Percentiles rank a stretch among this genome's conserved stretches.
phyloP scores from a whole-genome alignment of 37 sponge, comb jelly and placozoan genomes.

The Corticium candelabrum region DNA sequence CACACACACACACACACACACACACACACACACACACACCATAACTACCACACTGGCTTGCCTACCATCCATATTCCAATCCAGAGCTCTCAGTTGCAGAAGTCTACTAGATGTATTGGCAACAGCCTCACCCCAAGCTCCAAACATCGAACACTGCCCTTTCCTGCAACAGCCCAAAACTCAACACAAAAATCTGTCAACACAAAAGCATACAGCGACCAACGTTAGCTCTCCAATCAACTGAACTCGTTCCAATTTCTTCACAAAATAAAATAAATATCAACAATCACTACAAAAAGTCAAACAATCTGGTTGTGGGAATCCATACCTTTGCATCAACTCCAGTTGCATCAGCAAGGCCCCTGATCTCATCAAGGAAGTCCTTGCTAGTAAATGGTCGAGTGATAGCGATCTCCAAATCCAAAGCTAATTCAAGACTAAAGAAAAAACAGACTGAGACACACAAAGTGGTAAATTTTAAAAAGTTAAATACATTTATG shows the following conservation, averaged over 20 bases:
- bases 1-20: background rate
- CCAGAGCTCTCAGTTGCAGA: constrained; percentile 79
- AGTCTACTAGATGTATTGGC: constrained; percentile 27
- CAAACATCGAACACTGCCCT: constrained; percentile 82
- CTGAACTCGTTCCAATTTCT: constrained; percentile 59
- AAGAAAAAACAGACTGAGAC: too few species aligned
- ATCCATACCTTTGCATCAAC: constrained; percentile 30
- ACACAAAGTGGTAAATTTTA: too few species aligned
- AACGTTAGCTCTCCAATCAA: constrained; percentile 88
- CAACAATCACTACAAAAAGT: background rate
- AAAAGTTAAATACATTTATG: too few species aligned
- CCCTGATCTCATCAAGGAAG: constrained; percentile 66
- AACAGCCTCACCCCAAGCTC: constrained; percentile 57
- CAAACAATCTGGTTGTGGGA: background rate
- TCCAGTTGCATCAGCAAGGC: constrained; percentile 55
- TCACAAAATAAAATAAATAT: background rate
- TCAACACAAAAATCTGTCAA: background rate
- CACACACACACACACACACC: too few species aligned
- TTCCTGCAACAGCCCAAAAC: constrained; percentile 36
- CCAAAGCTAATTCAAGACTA: constrained; percentile 66
- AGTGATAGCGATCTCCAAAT: constrained; percentile 48
- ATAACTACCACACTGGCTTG: background rate
- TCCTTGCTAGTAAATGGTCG: constrained; percentile 8
- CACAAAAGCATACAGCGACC: background rate
- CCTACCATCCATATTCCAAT: constrained; percentile 82